A percentile compares a stretch with the other conserved stretches of the same genome.
Conservation (phyloP, 2,797 vertebrate species). For the Cynodonichthys magdalenae region DNA sequence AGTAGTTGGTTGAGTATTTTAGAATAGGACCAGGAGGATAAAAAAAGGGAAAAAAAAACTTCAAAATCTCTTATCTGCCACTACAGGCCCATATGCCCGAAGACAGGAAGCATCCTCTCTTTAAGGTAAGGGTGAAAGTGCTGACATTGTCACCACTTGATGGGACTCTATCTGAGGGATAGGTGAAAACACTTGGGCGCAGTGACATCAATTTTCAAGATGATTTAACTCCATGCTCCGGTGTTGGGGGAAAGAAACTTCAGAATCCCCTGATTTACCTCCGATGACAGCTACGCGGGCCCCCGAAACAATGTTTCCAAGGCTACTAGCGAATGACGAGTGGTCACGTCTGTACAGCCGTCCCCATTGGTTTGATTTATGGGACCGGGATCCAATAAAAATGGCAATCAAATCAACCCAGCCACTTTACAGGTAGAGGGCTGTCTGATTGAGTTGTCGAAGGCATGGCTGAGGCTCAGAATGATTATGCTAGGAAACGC, state of each 20-base stretch:
- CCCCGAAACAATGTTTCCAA: conserved; percentile 89
- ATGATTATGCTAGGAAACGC: conserved; percentile 85
- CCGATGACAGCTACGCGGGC: conserved; percentile 80
- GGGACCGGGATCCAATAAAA: conserved; percentile 87
- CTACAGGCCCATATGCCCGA: conserved; percentile 50
- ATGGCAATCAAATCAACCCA: conserved; percentile 90
- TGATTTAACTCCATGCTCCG: conserved; percentile 84
- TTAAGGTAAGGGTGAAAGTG: conserved; percentile 82
- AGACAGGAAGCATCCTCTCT: conserved; percentile 65
- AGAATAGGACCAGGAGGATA: conserved; percentile 16
- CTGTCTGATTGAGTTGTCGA: conserved; percentile 90
- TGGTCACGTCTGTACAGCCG: conserved; percentile 84
- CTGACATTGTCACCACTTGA: conserved; percentile 87
- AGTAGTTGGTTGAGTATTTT: conserved; percentile 9
- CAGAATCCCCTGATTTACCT: conserved; percentile 85
- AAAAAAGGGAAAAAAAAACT: conserved; percentile 29
- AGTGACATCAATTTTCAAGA: conserved; percentile 88
- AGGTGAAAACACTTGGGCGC: conserved; percentile 85
- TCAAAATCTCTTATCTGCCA: conserved; percentile 53
- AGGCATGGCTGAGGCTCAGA: conserved; percentile 88
- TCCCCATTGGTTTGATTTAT: conserved; percentile 90
- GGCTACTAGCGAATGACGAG: conserved; percentile 88
- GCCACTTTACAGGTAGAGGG: conserved; percentile 89
- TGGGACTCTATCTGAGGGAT: conserved; percentile 83
- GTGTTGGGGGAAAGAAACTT: conserved; percentile 83